A percentile compares a stretch with the other conserved stretches of the same genome.
Evolutionary conservation across 2,113 vertebrate genomes (phyloP).

Genomic region (Trichechus manatus): DNA sequence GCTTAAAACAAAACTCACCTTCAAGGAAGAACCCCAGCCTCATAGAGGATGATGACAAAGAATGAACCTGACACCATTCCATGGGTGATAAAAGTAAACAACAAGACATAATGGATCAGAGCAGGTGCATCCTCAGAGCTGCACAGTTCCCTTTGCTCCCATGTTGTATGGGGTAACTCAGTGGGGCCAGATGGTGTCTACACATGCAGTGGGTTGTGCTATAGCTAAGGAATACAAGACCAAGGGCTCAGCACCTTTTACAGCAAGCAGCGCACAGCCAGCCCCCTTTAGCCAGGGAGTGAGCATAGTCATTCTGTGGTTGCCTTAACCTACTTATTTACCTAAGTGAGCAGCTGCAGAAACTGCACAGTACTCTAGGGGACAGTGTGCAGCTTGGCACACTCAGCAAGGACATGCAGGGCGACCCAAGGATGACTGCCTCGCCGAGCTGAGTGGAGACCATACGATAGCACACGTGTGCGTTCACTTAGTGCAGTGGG

Average conservation of each 20-base stretch:
- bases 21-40: background rate
- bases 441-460: too few relatives aligned
- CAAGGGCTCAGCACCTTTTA: background rate
- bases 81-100: background rate
- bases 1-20: background rate
- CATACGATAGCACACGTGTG: too few relatives aligned
- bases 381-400: too few relatives aligned
- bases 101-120: background rate
- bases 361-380: background rate
- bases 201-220: background rate
- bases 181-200: background rate
- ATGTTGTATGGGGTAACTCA: accelerated
- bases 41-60: background rate
- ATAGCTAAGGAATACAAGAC: background rate
- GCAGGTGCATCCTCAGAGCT: accelerated
- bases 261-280: background rate
- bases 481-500: too few relatives aligned
- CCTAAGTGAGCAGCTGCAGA: background rate
- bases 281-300: background rate
- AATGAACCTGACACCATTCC: background rate
- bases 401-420: too few relatives aligned
- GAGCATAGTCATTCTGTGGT: too few relatives aligned
- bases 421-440: too few relatives aligned
- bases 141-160: accelerated
- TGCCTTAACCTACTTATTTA: background rate